phyloP scores from a whole-genome alignment of 2,888 invertebrate species.

The Eristalis tenax region DNA sequence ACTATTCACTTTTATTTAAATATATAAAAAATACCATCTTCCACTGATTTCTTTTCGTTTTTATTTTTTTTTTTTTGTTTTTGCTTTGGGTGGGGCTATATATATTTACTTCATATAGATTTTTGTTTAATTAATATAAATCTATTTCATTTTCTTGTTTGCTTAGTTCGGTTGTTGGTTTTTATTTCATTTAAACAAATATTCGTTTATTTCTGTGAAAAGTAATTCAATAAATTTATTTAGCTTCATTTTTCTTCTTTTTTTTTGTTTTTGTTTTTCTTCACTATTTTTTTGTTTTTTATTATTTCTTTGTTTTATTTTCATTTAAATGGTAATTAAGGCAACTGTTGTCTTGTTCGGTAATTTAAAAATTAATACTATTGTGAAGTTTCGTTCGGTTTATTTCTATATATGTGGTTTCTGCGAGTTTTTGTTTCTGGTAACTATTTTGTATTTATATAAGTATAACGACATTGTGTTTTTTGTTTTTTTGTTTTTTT shows the following conservation, averaged over 20 bases:
- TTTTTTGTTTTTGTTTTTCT: conserved; percentile 15
- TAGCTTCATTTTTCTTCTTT: conserved; percentile 28
- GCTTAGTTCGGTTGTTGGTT: conserved; percentile 48
- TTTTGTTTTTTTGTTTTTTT: too few relatives aligned
- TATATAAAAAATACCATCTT: conserved; percentile 73
- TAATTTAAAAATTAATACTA: conserved; percentile 72
- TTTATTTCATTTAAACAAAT: conserved; percentile 60
- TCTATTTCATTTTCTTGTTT: conserved; percentile 57
- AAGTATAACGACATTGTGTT: conserved; percentile 65
- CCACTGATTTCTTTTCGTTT: conserved; percentile 60
- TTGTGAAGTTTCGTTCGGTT: conserved; percentile 70
- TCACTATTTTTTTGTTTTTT: conserved; percentile 15
- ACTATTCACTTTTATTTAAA: conserved; percentile 64
- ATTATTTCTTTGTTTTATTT: conserved; percentile 35
- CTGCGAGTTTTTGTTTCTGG: conserved; percentile 70
- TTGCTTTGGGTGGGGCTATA: conserved; percentile 70
- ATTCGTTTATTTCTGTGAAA: conserved; percentile 68
- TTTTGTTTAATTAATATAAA: conserved; percentile 67
- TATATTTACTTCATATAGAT: conserved; percentile 61
- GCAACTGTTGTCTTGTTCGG: conserved; percentile 72
- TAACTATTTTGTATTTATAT: conserved; percentile 64
- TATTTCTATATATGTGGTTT: conserved; percentile 71
- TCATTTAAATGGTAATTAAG: conserved; percentile 70
- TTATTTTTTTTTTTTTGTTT: conserved; percentile 57
- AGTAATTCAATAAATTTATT: conserved; percentile 57